These are phyloP conservation scores for Bombus soroeensis DNA, from an alignment of 1,140 invertebrate species.

Conservation along the genomic window DNA sequence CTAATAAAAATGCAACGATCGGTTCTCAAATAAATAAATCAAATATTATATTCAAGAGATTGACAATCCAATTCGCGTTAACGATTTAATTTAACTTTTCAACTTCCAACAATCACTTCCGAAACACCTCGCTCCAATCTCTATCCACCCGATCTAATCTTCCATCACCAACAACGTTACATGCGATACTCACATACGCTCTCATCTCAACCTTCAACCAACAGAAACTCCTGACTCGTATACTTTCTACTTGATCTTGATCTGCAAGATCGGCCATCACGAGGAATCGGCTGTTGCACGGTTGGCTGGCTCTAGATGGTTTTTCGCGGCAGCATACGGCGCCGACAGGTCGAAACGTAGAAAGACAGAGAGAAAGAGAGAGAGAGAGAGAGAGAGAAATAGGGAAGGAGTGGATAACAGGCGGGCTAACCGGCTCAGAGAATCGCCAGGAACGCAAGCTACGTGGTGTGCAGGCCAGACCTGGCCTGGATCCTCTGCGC, in stretches of 20 bases:
- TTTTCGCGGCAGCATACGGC: constrained; percentile 44
- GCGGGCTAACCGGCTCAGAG: constrained; percentile 12
- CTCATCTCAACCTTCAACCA: neutral
- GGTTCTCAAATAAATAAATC: no score
- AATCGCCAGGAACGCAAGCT: neutral
- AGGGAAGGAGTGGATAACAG: constrained; percentile 28
- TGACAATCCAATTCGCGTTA: neutral
- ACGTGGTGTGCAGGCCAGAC: neutral
- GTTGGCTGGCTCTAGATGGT: constrained; percentile 45
- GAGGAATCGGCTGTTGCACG: constrained; percentile 45
- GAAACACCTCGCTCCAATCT: neutral
- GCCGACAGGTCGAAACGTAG: constrained; percentile 12
- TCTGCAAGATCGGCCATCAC: constrained; percentile 40
- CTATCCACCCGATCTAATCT: neutral
- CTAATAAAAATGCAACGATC: no score
- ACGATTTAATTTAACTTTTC: neutral
- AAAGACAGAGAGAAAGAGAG: neutral
- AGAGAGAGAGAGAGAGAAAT: constrained; percentile 23
- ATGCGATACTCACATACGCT: neutral
- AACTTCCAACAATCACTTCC: neutral
- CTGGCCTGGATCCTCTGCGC: constrained; percentile 65
- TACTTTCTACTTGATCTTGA: neutral
- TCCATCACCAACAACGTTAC: neutral
- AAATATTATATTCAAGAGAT: no score
- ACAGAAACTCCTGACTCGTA: neutral